phyloP scores from a whole-genome alignment of 1,140 invertebrate genomes.

The Procambarus clarkii region DNA sequence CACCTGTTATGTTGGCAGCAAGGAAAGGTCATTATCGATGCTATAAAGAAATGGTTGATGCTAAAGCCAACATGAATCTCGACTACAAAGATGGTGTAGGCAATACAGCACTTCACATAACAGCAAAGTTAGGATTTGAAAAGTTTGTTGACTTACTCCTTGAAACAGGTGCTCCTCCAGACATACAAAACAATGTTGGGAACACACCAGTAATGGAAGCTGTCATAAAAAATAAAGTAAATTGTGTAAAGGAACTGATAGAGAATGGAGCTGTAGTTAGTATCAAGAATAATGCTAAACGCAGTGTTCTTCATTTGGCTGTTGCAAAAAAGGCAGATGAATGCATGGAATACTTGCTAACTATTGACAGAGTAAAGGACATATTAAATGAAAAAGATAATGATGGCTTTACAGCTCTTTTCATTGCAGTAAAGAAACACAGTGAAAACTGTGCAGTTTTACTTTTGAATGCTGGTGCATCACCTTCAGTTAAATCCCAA shows the following conservation, averaged over 20 bases:
- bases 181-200: not conserved
- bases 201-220: slow-evolving; percentile 25
- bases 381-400: slow-evolving; percentile 26
- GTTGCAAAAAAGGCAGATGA: not conserved
- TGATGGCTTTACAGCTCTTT: slow-evolving; percentile 1
- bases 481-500: not conserved
- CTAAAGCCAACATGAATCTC: not conserved
- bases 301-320: slow-evolving; percentile 24
- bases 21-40: slow-evolving; percentile 22
- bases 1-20: slow-evolving; percentile 31
- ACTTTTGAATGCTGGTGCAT: not conserved
- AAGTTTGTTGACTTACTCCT: not conserved
- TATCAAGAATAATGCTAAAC: not conserved
- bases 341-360: slow-evolving; percentile 22
- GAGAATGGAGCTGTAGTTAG: not conserved
- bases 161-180: not conserved
- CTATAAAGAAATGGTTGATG: not conserved
- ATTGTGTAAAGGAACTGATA: not conserved
- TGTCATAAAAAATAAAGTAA: not conserved
- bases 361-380: not conserved
- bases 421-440: slow-evolving; percentile 23
- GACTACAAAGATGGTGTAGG: not conserved
- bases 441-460: slow-evolving; percentile 15
- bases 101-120: slow-evolving; percentile 27
- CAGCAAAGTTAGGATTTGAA: slow-evolving; percentile 16